Evolutionary conservation across 2,888 invertebrate genomes (phyloP).

Genomic region (Clepsis dumicolana): DNA sequence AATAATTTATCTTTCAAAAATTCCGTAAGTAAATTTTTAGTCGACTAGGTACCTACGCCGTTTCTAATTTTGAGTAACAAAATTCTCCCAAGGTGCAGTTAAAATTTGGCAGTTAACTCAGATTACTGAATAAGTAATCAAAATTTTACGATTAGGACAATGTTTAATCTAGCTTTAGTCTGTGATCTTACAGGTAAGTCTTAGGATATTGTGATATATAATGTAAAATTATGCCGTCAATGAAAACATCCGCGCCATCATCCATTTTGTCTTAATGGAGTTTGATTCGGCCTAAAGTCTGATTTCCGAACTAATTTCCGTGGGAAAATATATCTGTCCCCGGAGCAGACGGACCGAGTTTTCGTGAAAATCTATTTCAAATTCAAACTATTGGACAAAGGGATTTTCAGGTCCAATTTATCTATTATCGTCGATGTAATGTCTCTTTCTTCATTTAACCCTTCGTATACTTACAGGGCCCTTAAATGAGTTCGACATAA

Average conservation of each 20-base stretch:
- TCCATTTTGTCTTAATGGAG: slow-evolving; percentile 20
- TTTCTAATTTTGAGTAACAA: neutral
- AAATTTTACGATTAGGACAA: neutral
- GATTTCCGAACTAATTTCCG: slow-evolving; percentile 75
- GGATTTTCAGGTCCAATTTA: neutral
- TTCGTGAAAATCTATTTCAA: neutral
- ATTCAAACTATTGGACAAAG: neutral
- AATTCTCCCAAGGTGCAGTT: neutral
- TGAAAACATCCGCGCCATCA: neutral
- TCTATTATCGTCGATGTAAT: neutral
- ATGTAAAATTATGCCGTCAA: neutral
- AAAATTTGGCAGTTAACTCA: neutral
- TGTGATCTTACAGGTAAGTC: too few relatives aligned
- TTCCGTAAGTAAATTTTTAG: neutral
- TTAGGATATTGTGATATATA: too few relatives aligned
- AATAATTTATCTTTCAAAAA: slow-evolving; percentile 24
- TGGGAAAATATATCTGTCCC: slow-evolving; percentile 13
- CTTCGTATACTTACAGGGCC: too few relatives aligned
- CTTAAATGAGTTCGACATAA: too few relatives aligned
- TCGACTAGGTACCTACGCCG: neutral
- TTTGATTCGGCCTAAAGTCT: slow-evolving; percentile 52
- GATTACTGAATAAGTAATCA: neutral
- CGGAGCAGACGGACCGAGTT: neutral
- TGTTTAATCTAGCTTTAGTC: neutral
- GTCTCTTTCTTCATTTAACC: neutral